Conservation (phyloP, 2,113 vertebrate genomes). For the Pteropus alecto region DNA sequence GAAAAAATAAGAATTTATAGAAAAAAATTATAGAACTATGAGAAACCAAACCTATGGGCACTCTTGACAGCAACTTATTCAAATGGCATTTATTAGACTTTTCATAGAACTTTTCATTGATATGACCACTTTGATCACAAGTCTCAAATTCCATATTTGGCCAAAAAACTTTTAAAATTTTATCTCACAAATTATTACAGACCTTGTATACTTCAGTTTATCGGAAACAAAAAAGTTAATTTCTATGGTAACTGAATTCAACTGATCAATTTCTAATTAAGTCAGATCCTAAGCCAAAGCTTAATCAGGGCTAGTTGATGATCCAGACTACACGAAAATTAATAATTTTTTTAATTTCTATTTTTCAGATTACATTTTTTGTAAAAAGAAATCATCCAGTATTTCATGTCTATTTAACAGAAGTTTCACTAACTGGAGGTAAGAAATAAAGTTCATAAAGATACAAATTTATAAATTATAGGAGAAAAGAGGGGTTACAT, state of each 20-base stretch:
- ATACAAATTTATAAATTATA: constrained; percentile 10
- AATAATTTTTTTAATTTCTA: neutral
- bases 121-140: neutral
- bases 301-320: neutral
- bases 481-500: neutral
- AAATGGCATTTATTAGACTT: neutral
- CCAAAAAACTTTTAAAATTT: neutral
- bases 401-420: neutral
- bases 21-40: neutral
- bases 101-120: neutral
- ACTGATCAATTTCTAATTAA: neutral
- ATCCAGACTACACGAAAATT: neutral
- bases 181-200: neutral
- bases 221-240: neutral
- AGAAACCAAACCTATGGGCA: neutral
- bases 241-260: neutral
- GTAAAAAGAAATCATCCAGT: neutral
- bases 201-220: neutral
- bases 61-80: neutral
- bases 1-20: neutral
- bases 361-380: constrained; percentile 9
- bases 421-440: constrained; percentile 20
- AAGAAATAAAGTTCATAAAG: constrained; percentile 31
- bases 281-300: neutral
- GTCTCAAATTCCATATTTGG: neutral